These are phyloP conservation scores for Euborellia annulipes DNA, from an alignment of 1,140 invertebrate species.

Conservation along the genomic window DNA sequence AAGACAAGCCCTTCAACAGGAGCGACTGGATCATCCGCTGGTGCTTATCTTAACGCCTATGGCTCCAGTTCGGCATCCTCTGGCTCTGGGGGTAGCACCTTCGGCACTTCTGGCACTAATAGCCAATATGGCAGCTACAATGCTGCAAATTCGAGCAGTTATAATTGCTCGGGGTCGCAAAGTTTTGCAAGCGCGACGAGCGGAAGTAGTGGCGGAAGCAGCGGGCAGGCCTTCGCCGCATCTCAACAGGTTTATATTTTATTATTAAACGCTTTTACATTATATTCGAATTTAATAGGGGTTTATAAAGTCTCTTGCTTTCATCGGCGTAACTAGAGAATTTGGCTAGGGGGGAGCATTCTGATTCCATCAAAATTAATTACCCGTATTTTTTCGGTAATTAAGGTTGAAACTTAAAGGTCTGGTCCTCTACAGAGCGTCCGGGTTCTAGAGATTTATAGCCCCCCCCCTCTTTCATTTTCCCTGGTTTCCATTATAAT, in stretches of 20 bases:
- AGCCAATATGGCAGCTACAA: slow-evolving; percentile 26
- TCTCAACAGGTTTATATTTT: slow-evolving; percentile 33
- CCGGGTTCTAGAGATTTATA: too few relatives aligned
- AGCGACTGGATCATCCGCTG: neutral
- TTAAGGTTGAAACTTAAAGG: too few relatives aligned
- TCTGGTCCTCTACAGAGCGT: too few relatives aligned
- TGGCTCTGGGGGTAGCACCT: slow-evolving; percentile 24
- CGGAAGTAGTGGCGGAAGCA: slow-evolving; percentile 20
- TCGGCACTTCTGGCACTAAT: slow-evolving; percentile 22
- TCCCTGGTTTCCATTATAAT: too few relatives aligned
- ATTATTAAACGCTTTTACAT: too few relatives aligned
- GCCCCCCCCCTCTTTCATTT: too few relatives aligned
- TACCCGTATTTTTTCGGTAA: too few relatives aligned
- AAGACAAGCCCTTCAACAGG: neutral
- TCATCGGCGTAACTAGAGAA: too few relatives aligned
- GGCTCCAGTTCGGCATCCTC: slow-evolving; percentile 3
- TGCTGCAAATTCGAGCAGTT: slow-evolving; percentile 38
- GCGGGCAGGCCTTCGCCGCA: slow-evolving; percentile 44
- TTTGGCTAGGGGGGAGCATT: too few relatives aligned
- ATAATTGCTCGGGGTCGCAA: slow-evolving; percentile 33
- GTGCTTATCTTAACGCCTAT: slow-evolving; percentile 7
- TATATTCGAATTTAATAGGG: too few relatives aligned
- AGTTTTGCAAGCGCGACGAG: neutral
- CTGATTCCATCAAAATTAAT: too few relatives aligned
- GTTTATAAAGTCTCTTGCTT: too few relatives aligned